phyloP scores from a whole-genome alignment of 2,797 vertebrate species.

The Stomatorhinus walkeri region DNA sequence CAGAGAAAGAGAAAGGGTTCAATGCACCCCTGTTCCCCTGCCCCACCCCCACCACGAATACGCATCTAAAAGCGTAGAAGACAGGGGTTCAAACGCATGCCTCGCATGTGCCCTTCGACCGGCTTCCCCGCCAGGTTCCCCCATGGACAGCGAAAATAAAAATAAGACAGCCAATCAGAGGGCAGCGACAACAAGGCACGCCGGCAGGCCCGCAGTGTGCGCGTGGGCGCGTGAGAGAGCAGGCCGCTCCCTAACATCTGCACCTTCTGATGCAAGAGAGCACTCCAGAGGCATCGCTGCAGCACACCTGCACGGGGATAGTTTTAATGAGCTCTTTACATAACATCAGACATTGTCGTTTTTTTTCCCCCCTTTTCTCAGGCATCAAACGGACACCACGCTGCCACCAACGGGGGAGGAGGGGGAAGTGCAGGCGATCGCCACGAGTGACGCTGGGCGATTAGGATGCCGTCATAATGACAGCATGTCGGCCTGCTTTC shows the following conservation, averaged over 20 bases:
- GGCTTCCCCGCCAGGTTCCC: neutral
- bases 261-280: neutral
- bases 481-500: neutral
- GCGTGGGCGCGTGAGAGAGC: neutral
- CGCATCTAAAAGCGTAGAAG: neutral
- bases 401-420: neutral
- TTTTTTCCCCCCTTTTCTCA: no score
- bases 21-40: neutral
- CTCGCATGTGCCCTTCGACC: neutral
- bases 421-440: neutral
- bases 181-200: neutral
- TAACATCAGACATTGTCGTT: neutral
- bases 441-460: neutral
- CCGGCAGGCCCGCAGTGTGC: neutral
- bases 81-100: neutral
- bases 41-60: neutral
- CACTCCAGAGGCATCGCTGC: neutral
- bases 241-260: constrained; percentile 1
- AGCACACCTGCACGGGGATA: neutral
- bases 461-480: neutral
- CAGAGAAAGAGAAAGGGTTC: neutral
- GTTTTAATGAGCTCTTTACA: constrained; percentile 6
- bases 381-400: neutral
- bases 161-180: neutral
- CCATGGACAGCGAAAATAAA: neutral